phyloP scores from a whole-genome alignment of 2,113 vertebrate species.

The Malurus melanocephalus region DNA sequence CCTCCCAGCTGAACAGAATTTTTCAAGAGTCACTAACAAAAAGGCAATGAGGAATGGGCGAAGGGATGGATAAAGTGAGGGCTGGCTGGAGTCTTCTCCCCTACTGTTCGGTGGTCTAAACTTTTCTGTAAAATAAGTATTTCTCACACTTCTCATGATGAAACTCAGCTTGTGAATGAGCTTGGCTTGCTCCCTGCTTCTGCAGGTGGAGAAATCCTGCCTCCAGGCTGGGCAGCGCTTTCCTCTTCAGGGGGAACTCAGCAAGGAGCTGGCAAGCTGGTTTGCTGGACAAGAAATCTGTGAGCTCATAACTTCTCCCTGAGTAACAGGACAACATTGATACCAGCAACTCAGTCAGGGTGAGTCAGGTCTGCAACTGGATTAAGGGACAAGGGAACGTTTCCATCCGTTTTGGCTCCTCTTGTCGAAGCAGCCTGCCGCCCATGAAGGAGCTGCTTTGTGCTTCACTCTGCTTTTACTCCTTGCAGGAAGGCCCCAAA shows the following conservation, averaged over 20 bases:
- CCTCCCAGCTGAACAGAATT: not conserved
- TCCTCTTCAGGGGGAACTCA: not conserved
- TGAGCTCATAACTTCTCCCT: not conserved
- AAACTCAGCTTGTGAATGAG: not conserved
- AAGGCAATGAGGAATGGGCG: not conserved
- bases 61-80: not conserved
- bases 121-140: not conserved
- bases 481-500: not conserved
- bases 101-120: not conserved
- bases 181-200: not conserved
- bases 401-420: not conserved
- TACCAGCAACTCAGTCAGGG: not conserved
- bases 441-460: not conserved
- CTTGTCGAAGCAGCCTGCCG: fast-evolving
- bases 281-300: not conserved
- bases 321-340: not conserved
- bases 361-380: not conserved
- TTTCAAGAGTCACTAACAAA: not conserved
- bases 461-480: not conserved
- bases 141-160: not conserved
- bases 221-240: not conserved
- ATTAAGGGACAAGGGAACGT: not conserved
- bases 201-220: not conserved
- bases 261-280: not conserved
- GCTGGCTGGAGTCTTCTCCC: not conserved